Evolutionary conservation across 2,797 vertebrate genomes (phyloP).

Genomic region (Mycteria americana): DNA sequence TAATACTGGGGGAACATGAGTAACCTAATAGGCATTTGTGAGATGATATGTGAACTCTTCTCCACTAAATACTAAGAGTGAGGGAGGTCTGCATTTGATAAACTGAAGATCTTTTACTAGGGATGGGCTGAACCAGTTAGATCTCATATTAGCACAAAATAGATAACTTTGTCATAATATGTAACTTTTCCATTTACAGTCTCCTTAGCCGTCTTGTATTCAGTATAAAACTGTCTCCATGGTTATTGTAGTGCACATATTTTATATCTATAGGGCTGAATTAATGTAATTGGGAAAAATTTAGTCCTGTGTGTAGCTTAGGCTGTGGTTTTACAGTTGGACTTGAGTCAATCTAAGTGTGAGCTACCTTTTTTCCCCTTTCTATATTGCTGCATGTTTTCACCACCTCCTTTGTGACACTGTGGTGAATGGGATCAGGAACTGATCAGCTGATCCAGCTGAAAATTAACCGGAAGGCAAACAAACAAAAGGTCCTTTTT

Average conservation of each 20-base stretch:
- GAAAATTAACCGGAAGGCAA: conserved; percentile 27
- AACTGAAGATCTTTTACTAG: not conserved
- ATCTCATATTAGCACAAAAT: not conserved
- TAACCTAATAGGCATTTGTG: not conserved
- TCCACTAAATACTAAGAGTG: not conserved
- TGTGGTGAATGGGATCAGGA: not conserved
- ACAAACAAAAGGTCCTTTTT: conserved; percentile 49
- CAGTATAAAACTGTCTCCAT: not conserved
- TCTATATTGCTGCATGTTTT: not conserved
- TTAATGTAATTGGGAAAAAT: not conserved
- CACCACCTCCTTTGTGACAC: conserved; percentile 28
- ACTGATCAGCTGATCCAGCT: conserved; percentile 37
- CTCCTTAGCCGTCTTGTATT: not conserved
- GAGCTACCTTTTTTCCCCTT: not conserved
- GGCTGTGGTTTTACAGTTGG: not conserved
- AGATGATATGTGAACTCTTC: not conserved
- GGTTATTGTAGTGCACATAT: not conserved
- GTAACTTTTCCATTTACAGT: not conserved
- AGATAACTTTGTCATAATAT: not conserved
- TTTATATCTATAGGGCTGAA: not conserved
- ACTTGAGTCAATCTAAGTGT: not conserved
- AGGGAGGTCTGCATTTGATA: not conserved
- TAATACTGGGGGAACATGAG: not conserved
- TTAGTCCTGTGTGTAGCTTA: not conserved
- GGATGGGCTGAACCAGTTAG: not conserved